Percentiles rank a stretch among this genome's conserved stretches.
phyloP scores from a whole-genome alignment of 2,113 vertebrate genomes.

The Oreotragus oreotragus region DNA sequence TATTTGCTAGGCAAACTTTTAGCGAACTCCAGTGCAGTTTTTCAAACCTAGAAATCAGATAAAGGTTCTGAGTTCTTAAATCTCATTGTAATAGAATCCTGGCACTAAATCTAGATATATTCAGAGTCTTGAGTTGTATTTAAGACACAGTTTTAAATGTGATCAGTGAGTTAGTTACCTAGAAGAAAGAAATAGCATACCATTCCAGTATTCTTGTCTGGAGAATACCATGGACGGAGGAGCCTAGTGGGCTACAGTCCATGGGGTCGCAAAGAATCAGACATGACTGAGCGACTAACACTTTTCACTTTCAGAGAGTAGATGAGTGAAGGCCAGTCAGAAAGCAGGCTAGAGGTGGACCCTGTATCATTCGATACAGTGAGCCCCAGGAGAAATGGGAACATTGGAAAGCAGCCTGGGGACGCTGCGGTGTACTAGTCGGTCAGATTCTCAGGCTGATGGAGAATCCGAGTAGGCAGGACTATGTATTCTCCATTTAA shows the following conservation, averaged over 20 bases:
- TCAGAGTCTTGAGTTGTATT: not conserved
- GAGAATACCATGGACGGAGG: not conserved
- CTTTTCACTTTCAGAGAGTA: not conserved
- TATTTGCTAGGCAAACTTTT: not conserved
- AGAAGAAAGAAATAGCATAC: not conserved
- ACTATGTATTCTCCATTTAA: accelerated
- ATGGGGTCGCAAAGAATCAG: not conserved
- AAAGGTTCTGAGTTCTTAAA: not conserved
- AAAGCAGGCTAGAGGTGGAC: not conserved
- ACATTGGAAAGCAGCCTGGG: not conserved
- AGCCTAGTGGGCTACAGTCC: not conserved
- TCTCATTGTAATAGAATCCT: not conserved
- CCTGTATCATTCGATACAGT: no score
- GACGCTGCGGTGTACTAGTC: accelerated
- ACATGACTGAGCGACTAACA: not conserved
- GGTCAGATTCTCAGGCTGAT: no score
- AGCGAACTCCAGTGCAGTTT: not conserved
- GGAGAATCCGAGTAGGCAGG: not conserved
- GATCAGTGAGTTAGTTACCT: not conserved
- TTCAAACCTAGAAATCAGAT: not conserved
- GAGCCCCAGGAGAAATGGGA: not conserved
- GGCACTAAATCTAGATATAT: not conserved
- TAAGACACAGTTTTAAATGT: not conserved
- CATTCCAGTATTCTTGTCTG: not conserved
- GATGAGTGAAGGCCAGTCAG: not conserved